A percentile compares a stretch with the other conserved stretches of the same genome.
Conservation (phyloP, 2,888 invertebrate species). For the Coronaproctus castanopsis region DNA sequence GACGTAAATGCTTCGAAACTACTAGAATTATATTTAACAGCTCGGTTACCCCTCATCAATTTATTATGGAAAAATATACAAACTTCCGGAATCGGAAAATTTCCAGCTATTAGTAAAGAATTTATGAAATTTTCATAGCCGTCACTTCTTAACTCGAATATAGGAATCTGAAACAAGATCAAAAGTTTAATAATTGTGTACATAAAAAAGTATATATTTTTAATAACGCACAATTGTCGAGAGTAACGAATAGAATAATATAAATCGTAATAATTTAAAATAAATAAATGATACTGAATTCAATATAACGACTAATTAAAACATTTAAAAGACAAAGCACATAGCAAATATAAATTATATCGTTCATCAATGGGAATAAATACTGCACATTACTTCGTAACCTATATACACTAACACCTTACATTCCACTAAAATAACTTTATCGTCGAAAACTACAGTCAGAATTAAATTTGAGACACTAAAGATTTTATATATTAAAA, state of each 20-base stretch:
- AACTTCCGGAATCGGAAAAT: conserved; percentile 70
- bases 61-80: conserved; percentile 75
- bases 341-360: too few relatives aligned
- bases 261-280: too few relatives aligned
- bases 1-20: conserved; percentile 64
- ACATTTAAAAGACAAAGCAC: too few relatives aligned
- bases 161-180: conserved; percentile 46
- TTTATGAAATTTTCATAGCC: conserved; percentile 83
- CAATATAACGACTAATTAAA: too few relatives aligned
- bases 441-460: too few relatives aligned
- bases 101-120: conserved; percentile 73
- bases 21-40: conserved; percentile 50
- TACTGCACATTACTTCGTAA: too few relatives aligned
- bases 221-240: background rate
- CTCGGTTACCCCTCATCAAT: conserved; percentile 73
- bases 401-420: too few relatives aligned
- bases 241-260: background rate
- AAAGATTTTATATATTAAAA: too few relatives aligned
- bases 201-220: background rate
- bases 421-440: too few relatives aligned
- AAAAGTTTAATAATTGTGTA: background rate
- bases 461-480: too few relatives aligned
- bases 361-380: too few relatives aligned
- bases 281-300: too few relatives aligned
- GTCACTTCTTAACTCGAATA: conserved; percentile 83